Conservation (phyloP, 2,888 invertebrate genomes). For the Dendrolimus houi region DNA sequence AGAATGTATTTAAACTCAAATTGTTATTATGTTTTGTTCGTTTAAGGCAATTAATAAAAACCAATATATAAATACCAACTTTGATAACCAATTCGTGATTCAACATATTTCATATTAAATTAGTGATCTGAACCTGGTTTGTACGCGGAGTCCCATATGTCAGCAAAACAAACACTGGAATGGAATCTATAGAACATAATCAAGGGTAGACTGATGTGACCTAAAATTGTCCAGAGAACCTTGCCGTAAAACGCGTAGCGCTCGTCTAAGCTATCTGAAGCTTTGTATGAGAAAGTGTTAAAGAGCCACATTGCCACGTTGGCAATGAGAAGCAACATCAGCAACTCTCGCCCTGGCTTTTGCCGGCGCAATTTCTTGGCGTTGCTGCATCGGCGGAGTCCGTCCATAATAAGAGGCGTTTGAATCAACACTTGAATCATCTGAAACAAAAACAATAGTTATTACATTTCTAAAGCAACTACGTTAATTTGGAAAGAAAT, state of each 20-base stretch:
- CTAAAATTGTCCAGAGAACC: conserved; percentile 82
- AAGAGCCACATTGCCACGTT: conserved; percentile 88
- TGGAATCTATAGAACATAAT: conserved; percentile 88
- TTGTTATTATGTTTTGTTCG: too few relatives aligned
- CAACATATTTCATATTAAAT: background rate
- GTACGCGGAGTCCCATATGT: conserved; percentile 87
- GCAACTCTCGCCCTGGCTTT: conserved; percentile 85
- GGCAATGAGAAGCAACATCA: conserved; percentile 84
- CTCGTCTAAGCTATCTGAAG: conserved; percentile 64
- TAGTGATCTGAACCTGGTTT: conserved; percentile 72
- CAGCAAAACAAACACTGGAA: conserved; percentile 85
- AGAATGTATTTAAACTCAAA: too few relatives aligned
- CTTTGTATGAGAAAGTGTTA: conserved; percentile 80
- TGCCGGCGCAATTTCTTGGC: conserved; percentile 75
- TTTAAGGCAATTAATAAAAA: too few relatives aligned
- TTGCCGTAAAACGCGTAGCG: conserved; percentile 83
- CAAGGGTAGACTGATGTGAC: conserved; percentile 83
- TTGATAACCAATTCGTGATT: background rate
- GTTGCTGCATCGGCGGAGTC: conserved; percentile 84
- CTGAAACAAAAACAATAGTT: conserved; percentile 39
- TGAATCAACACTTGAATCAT: conserved; percentile 84
- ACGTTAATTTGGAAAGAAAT: too few relatives aligned
- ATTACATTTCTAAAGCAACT: too few relatives aligned
- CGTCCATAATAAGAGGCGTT: conserved; percentile 84
- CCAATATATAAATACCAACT: too few relatives aligned